Evolutionary conservation across 2,888 invertebrate genomes (phyloP), one percentile per base, ranked within the genome.

Genomic region (Nysson spinosus): DNA sequence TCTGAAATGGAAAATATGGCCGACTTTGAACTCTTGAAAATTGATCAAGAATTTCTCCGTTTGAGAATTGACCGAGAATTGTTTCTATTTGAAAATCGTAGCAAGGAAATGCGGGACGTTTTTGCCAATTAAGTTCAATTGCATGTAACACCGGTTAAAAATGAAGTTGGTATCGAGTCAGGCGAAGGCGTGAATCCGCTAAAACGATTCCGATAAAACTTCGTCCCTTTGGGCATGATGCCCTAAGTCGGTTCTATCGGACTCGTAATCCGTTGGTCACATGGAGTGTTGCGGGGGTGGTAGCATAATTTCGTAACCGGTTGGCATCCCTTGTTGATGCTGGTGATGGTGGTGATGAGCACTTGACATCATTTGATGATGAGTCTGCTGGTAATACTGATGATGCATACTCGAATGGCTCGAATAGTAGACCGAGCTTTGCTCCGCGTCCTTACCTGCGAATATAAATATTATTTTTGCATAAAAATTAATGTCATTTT

Each of bases 201-300:
- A n/a, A n/a, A n/a, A n/a, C n/a, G n/a, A n/a, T n/a, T n/a, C n/a
- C 16, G 83, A 62, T 1, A 84, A 61, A 9, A 78, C 77, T 37
- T 85, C 84, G 56, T 85, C 84, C 34, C n/a, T 56, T 65, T 82
- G 81, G 42, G 68, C 69, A 30, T 78, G 77, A 69, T 79, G 79
- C 52, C 63, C 47, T 32, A 75, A 72, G 24, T 79, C 78, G 47
- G 71, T 74, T 16, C 77, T 70, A 11, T 80, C 78, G 50, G 46
- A 42, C 17, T 80, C 75, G 24, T 72, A 72, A 5, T 79, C 79
- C 52, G 74, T 67, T 57, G 79, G 85, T 87, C 86, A 87, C 84
- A 87, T 86, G 19, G 86, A 82, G 49, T 85, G 85, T 47, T 85
- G 85, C 0, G 85, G 81, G 0, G 85, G 85, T 44, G 85, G 82